Evolutionary conservation across 1,140 invertebrate species (phyloP).

Genomic region (Trichonephila clavata): DNA sequence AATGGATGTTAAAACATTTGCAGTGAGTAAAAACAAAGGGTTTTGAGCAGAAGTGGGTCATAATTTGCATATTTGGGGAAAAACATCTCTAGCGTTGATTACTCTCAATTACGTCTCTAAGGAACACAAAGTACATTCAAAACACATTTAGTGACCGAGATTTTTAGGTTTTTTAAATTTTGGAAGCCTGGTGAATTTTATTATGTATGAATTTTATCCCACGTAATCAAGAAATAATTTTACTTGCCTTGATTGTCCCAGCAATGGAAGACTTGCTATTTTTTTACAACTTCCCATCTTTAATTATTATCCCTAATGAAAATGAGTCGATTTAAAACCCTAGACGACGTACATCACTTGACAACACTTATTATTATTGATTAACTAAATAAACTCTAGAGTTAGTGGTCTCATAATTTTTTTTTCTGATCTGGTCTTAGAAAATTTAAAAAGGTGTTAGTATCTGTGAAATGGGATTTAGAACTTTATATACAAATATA

Average conservation of each 20-base stretch:
- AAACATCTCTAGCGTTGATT: not conserved
- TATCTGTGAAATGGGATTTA: not conserved
- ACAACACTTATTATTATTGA: not conserved
- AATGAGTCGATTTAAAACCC: not conserved
- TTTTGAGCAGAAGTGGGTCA: conserved; percentile 15
- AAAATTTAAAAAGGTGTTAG: not conserved
- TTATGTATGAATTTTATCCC: not conserved
- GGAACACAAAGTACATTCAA: not conserved
- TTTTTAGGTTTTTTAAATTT: not conserved
- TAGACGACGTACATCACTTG: not conserved
- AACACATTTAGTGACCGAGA: not conserved
- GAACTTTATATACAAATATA: not conserved
- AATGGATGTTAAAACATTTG: not conserved
- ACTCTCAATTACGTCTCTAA: not conserved
- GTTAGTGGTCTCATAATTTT: not conserved
- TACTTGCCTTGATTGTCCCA: not conserved
- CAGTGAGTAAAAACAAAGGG: not conserved
- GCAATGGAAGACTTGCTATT: not conserved
- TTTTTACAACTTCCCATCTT: not conserved
- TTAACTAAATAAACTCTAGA: not conserved
- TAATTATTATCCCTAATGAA: not conserved
- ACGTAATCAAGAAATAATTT: not conserved
- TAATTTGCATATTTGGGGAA: not conserved
- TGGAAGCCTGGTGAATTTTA: not conserved
- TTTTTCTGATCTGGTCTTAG: not conserved